phyloP scores from a whole-genome alignment of 2,113 vertebrate genomes.

The Oxyura jamaicensis region DNA sequence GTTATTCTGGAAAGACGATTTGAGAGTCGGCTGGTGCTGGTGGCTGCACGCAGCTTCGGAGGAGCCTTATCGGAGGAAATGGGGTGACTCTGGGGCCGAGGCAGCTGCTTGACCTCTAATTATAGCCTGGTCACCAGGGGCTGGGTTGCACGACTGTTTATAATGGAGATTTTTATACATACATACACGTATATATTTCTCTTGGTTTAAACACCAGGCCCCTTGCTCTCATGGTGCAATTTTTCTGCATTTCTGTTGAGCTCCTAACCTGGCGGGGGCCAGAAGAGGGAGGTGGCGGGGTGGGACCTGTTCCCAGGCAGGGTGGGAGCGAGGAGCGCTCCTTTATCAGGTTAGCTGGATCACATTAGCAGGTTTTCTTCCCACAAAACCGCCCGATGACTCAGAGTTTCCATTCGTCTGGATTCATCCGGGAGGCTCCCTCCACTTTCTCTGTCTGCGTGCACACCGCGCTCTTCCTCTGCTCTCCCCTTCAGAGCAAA shows the following conservation, averaged over 20 bases:
- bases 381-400: neutral
- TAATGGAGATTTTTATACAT: neutral
- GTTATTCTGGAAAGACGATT: neutral
- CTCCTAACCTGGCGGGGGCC: neutral
- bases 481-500: neutral
- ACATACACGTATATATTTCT: neutral
- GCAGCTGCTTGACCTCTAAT: neutral
- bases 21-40: neutral
- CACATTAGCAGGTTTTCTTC: neutral
- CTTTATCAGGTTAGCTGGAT: neutral
- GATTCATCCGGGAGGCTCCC: neutral
- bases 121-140: neutral
- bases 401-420: neutral
- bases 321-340: rapidly evolving
- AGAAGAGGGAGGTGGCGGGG: neutral
- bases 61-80: neutral
- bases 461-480: rapidly evolving
- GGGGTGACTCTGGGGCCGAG: neutral
- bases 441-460: neutral
- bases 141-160: neutral
- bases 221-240: neutral
- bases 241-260: neutral
- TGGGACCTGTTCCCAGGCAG: neutral
- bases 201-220: neutral
- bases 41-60: neutral